Evolutionary conservation across 2,888 invertebrate species (phyloP), one percentile per base, ranked within the genome.

Genomic region (Agrotis exclamationis): DNA sequence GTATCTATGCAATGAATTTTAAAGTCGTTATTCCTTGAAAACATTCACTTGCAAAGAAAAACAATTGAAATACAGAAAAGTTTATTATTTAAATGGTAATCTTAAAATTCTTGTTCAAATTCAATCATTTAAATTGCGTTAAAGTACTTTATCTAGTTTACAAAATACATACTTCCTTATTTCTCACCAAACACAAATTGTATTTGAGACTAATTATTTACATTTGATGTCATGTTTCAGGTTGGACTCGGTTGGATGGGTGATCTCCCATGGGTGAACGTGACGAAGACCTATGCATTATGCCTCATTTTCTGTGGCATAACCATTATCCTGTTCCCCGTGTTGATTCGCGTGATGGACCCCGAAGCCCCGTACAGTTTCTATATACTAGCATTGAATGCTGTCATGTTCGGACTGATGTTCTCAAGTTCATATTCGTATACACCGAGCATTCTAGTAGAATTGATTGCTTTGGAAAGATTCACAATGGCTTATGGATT

Each of bases 401-500:
- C 97, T 44, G 97, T 97, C 2, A 92, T 97, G 53, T 99, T 99
- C 90, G 99, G 99, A 0, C 96, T 99, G 59, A 98, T 98, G 87
- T 99, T 99, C 91, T 98, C 99, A 51, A 99, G 99, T 87, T 98
- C 98, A 74, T 99, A 99, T 92, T 98, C 99, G 0, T 98, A 99
- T 85, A 99, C 99, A 0, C 98, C 99, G 0, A 98, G 99, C 87
- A 98, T 99, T 87, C 96, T 99, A 84, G 98, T 99, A 39, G 98
- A 99, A 89, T 95, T 99, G 85, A 98, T 99, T 57, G 98, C 99
- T 5, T 93, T 99, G 89, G 99, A 99, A 88, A 97, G 98, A 81
- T 99, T 99, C 91, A 99, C 99, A 13, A 98, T 98, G 93, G 99
- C 99, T 24, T 99, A 99, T 92, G 99, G 99, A 18, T 94, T 99